Base-by-base conservation (phyloP, 2,888 invertebrate species). In the Cantharis nigra region DNA sequence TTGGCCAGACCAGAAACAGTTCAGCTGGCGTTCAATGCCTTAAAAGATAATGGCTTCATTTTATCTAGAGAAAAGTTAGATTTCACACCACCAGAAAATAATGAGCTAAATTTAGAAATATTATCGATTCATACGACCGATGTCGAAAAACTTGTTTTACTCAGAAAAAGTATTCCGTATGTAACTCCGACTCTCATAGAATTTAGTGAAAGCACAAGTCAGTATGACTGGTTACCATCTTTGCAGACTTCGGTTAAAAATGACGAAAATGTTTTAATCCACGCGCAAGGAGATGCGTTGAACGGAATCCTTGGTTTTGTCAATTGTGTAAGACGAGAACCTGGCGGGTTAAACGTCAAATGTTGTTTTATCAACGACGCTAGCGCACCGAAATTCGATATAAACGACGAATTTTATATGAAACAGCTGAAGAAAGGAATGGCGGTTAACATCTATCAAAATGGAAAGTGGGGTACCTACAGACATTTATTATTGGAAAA, bases 271-370 rank as follows among this genome's bases (percentile, higher is more conserved):
- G 89, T 95, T 0, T 85, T 97, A 0, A 92, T 95, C 16, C 84
- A 82, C 70, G 90, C 92, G 1, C 92, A 94, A 86, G 91, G 92
- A 80, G 92, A 94, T 74, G 90, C 90, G 2, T 89, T 92, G 9
- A 95, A 91, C 85, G 99, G 99, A 13, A 90, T 98, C 0, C 86
- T 94, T 83, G 99, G 98, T n/a, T 89, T 98, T 73, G 92, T 96
- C 0, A 97, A 97, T 83, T 98, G 98, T 87, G 87, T 98, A 28
- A 91, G 94, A 77, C 93, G 91, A 83, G 97, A 98, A 85, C 90
- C 91, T 0, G 91, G 91, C 70, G 86, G 87, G 3, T 86, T 92
- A 81, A 86, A 91, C 0, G 89, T 92, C 0, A 90, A 90, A 72
- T 92, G 92, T 72, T 87, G 94, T 7, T 89, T 93, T n/a, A 91